phyloP scores from a whole-genome alignment of 2,888 invertebrate genomes.

The Acleris literana region DNA sequence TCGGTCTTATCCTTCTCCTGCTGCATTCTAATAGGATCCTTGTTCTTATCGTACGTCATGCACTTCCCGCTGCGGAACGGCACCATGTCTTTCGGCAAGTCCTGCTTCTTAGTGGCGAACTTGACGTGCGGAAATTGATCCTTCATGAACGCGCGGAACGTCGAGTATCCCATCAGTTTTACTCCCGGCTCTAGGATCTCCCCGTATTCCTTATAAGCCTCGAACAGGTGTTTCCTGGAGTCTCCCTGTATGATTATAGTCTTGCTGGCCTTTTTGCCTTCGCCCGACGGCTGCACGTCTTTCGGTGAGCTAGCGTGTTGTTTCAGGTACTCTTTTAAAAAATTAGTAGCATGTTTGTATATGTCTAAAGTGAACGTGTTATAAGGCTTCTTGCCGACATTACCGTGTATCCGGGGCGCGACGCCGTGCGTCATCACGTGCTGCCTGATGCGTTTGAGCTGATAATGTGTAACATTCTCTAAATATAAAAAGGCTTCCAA shows the following conservation, averaged over 20 bases:
- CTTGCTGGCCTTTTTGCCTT: constrained; percentile 79
- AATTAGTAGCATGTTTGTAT: constrained; percentile 90
- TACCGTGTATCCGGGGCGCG: constrained; percentile 90
- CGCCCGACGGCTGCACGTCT: constrained; percentile 75
- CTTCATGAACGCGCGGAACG: constrained; percentile 91
- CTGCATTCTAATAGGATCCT: constrained; percentile 77
- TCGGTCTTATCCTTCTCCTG: constrained; percentile 79
- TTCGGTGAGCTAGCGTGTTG: constrained; percentile 85
- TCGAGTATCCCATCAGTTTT: constrained; percentile 91
- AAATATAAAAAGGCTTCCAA: constrained; percentile 90
- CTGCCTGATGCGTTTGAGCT: constrained; percentile 89
- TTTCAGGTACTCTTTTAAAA: constrained; percentile 88
- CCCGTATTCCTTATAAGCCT: constrained; percentile 89
- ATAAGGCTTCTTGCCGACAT: constrained; percentile 91
- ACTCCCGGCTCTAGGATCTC: constrained; percentile 87
- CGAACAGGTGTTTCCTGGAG: constrained; percentile 88
- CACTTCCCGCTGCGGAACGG: constrained; percentile 82
- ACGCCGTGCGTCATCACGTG: constrained; percentile 92
- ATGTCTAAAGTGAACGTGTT: constrained; percentile 91
- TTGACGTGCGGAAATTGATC: constrained; percentile 91
- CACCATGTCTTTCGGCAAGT: constrained; percentile 75
- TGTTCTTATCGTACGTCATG: constrained; percentile 80
- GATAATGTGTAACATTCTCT: constrained; percentile 91
- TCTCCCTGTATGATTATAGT: constrained; percentile 80
- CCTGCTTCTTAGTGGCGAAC: constrained; percentile 85